phyloP scores from a whole-genome alignment of 2,888 invertebrate species.

The Euzophera pinguis region DNA sequence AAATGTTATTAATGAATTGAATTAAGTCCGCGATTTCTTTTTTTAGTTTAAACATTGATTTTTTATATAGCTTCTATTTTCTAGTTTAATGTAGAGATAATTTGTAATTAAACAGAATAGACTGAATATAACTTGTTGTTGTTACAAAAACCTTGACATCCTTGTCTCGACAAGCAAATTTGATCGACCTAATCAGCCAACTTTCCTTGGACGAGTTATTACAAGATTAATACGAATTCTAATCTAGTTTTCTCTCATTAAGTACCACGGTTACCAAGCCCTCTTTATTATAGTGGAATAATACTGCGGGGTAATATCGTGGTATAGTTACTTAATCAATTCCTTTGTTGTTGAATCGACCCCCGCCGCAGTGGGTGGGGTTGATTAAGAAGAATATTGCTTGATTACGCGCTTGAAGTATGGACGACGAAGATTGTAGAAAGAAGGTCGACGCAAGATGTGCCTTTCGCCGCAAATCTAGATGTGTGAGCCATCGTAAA shows the following conservation, averaged over 20 bases:
- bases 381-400: constrained; percentile 80
- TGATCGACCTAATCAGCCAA: constrained; percentile 52
- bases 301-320: constrained; percentile 75
- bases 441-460: constrained; percentile 31
- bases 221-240: constrained; percentile 77
- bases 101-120: no score
- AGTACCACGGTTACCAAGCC: constrained; percentile 75
- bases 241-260: constrained; percentile 79
- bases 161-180: constrained; percentile 27
- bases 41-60: no score
- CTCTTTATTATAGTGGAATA: constrained; percentile 77
- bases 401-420: constrained; percentile 76
- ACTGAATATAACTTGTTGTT: neutral
- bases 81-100: no score
- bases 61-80: no score
- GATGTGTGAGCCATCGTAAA: no score
- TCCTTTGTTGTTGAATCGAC: constrained; percentile 77
- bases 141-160: constrained; percentile 16
- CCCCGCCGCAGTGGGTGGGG: constrained; percentile 71
- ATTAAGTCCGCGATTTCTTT: no score
- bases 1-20: no score
- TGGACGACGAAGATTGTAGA: constrained; percentile 49
- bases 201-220: constrained; percentile 59
- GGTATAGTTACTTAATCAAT: constrained; percentile 79
- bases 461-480: constrained; percentile 20